These are phyloP conservation scores for Ianthella basta DNA, from an alignment of 37 sponge, comb jelly and placozoan species.

Conservation along the genomic window DNA sequence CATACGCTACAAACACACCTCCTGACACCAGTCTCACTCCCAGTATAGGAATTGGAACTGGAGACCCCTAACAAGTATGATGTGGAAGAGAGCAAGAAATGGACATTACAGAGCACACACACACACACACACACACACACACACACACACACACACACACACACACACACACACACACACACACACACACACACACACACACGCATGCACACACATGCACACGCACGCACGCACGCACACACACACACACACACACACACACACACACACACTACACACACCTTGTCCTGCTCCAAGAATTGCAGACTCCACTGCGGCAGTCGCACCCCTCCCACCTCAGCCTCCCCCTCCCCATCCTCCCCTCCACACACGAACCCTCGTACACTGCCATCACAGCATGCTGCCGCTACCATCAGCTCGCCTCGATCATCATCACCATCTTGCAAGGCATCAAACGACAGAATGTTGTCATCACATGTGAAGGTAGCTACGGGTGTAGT, in stretches of 20 bases:
- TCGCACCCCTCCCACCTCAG: too few species aligned
- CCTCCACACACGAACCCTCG: background rate
- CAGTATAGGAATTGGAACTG: constrained; percentile 20
- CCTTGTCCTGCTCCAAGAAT: constrained; percentile 10
- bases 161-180: constrained; percentile 6
- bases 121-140: constrained; percentile 19
- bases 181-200: background rate
- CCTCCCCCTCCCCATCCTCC: too few species aligned
- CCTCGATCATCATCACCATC: background rate
- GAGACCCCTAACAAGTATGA: background rate
- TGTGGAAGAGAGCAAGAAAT: background rate
- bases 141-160: constrained; percentile 19
- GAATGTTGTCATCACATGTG: background rate
- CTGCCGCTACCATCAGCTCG: background rate
- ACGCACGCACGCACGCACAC: too few species aligned
- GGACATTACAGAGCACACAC: background rate
- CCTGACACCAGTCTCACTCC: background rate
- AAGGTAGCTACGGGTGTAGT: background rate
- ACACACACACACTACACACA: too few species aligned
- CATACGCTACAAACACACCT: constrained; percentile 4
- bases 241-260: too few species aligned
- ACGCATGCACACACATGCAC: background rate
- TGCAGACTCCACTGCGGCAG: background rate
- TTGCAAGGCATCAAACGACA: background rate
- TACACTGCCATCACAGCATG: constrained; percentile 1